Base-by-base conservation (phyloP, 2,888 invertebrate genomes). In the Eupithecia centaureata region DNA sequence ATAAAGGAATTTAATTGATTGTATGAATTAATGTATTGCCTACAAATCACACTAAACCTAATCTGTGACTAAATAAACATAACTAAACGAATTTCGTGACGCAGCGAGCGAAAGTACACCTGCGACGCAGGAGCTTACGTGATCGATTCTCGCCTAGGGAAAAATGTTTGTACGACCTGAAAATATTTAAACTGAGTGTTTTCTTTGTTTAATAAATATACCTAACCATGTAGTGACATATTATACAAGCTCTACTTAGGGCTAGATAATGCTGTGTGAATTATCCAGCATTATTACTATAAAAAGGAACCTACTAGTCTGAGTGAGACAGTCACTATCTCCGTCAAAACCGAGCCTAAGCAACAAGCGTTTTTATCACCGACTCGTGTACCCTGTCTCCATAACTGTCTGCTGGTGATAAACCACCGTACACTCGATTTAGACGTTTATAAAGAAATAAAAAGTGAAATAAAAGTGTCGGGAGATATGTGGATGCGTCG, bases 321-420 rank as follows among this genome's bases (percentile, higher is more conserved):
- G 51, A 52, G 5, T 27, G 25, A 27, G 15, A 52, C 15, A 1
- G 27, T 56, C 30, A 30, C 56, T 56, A 15, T 27, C 52, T 27
- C 28, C 56, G 56, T 56, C 30, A 10, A 18, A 57, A 22, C 3
- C 18, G n/a, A 18, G 57, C 57, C 32, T 57, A 57, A 33, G 18
- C 73, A 68, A 74, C 80, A 80, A 77, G 81, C 79, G 79, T 78
- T 73, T 74, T 87, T 88, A 88, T 88, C 88, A 73, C 76, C 80
- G 68, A 69, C 64, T 69, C 75, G 73, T 75, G 75, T 75, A 68
- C 64, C 68, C 72, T 73, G 75, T 75, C 75, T 70, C 73, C 70
- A 72, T 75, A 72, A 75, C 75, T 73, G 75, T 82, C 79, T 70
- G 72, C 59, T 59, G 71, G 74, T 80, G 85, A 88, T 87, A 87